Evolutionary conservation across 2,888 invertebrate species (phyloP).

Genomic region (Deilephila porcellus): DNA sequence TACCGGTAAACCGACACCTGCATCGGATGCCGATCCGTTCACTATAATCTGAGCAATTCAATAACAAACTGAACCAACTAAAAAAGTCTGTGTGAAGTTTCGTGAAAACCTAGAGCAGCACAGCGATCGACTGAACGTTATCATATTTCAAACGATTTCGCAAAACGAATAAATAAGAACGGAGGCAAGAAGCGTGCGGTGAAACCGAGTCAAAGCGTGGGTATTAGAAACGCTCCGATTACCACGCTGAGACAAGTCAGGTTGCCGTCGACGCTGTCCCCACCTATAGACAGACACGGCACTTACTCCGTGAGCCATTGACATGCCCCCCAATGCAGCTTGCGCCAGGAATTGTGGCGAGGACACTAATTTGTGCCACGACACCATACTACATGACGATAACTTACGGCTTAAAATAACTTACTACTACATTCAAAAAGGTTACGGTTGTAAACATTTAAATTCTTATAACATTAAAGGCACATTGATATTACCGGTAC

Average conservation of each 20-base stretch:
- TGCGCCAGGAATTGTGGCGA: not conserved
- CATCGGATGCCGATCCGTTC: conserved; percentile 49
- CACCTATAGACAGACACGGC: conserved; percentile 13
- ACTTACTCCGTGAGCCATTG: conserved; percentile 14
- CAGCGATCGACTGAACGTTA: conserved; percentile 77
- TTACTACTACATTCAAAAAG: too few relatives aligned
- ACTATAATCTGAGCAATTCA: conserved; percentile 72
- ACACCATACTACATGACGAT: not conserved
- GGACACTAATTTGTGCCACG: conserved; percentile 7
- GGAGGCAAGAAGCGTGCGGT: conserved; percentile 83
- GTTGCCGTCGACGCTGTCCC: conserved; percentile 19
- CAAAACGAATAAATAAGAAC: conserved; percentile 83
- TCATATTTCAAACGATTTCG: conserved; percentile 84
- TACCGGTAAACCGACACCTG: conserved; percentile 60
- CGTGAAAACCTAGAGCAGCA: conserved; percentile 73
- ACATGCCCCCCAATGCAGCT: conserved; percentile 5
- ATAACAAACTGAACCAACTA: conserved; percentile 70
- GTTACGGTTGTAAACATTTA: too few relatives aligned
- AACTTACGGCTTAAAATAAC: too few relatives aligned
- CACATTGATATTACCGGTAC: too few relatives aligned
- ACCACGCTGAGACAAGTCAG: conserved; percentile 68
- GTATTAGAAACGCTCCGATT: conserved; percentile 85
- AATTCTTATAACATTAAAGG: too few relatives aligned
- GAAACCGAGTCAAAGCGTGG: conserved; percentile 83
- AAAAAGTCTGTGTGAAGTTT: conserved; percentile 79